Evolutionary conservation across 2,888 invertebrate genomes (phyloP).

Genomic region (Argyresthia goedartella): DNA sequence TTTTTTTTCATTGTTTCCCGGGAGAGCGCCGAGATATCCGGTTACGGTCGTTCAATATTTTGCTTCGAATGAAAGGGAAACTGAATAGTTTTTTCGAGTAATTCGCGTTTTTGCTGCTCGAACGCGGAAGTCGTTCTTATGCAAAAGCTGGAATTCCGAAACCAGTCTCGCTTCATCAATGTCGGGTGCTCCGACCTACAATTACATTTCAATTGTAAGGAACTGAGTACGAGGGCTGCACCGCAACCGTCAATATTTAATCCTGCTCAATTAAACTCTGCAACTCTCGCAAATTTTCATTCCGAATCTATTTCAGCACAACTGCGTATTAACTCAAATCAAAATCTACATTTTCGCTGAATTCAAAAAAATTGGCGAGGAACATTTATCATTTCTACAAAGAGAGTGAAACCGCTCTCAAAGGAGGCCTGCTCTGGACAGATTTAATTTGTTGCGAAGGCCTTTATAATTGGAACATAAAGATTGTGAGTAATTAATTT

Average conservation of each 20-base stretch:
- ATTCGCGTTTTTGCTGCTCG: conserved; percentile 57
- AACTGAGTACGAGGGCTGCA: conserved; percentile 16
- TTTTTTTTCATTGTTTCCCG: conserved; percentile 67
- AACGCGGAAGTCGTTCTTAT: conserved; percentile 65
- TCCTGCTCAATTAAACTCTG: conserved; percentile 29
- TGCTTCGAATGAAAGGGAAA: conserved; percentile 68
- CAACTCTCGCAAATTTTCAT: conserved; percentile 31
- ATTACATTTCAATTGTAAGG: conserved; percentile 38
- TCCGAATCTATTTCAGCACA: conserved; percentile 34
- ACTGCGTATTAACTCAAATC: conserved; percentile 52
- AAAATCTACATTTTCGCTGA: conserved; percentile 45
- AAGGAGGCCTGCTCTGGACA: conserved; percentile 68
- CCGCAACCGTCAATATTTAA: conserved; percentile 31
- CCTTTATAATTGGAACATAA: conserved; percentile 72
- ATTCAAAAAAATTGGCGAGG: conserved; percentile 60
- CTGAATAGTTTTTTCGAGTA: conserved; percentile 54
- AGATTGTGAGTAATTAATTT: conserved; percentile 72
- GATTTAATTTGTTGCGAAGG: conserved; percentile 72
- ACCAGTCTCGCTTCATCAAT: conserved; percentile 57
- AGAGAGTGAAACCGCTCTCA: conserved; percentile 69
- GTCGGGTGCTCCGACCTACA: conserved; percentile 47
- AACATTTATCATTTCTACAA: conserved; percentile 71
- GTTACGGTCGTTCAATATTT: conserved; percentile 70
- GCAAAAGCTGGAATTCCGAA: conserved; percentile 57
- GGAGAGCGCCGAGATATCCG: conserved; percentile 61